Evolutionary conservation across 2,888 invertebrate genomes (phyloP).

Genomic region (Pristionchus maxplancki): DNA sequence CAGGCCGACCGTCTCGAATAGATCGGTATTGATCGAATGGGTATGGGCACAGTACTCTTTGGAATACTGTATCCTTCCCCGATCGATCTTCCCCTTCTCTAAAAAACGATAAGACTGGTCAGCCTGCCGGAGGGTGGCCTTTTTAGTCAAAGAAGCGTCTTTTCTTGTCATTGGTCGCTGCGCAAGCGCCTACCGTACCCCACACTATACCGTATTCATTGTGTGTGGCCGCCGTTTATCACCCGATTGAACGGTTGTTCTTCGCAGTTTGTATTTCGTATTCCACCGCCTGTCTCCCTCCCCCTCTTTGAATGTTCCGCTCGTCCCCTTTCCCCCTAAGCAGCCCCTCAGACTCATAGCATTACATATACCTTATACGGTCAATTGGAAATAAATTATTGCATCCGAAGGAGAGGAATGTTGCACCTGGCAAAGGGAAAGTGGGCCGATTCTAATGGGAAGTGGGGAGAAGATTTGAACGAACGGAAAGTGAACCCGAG

Average conservation of each 20-base stretch:
- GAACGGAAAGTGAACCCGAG: constrained; percentile 30
- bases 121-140: constrained; percentile 30
- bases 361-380: constrained; percentile 40
- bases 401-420: constrained; percentile 25
- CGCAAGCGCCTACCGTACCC: neutral
- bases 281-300: neutral
- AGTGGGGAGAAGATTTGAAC: constrained; percentile 6
- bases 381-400: constrained; percentile 48
- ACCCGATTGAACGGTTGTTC: no score
- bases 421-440: constrained; percentile 42
- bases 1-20: constrained; percentile 15
- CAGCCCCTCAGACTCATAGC: constrained; percentile 15
- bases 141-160: constrained; percentile 36
- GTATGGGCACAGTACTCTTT: neutral
- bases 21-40: neutral
- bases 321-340: neutral
- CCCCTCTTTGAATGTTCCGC: constrained; percentile 26
- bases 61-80: neutral
- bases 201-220: neutral
- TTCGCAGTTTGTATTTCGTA: constrained; percentile 30
- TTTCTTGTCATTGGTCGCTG: constrained; percentile 14
- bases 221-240: constrained; percentile 5
- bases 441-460: constrained; percentile 44
- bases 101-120: neutral
- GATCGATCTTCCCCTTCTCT: neutral